Conservation (phyloP, 2,888 invertebrate genomes). For the Amiota mariae region DNA sequence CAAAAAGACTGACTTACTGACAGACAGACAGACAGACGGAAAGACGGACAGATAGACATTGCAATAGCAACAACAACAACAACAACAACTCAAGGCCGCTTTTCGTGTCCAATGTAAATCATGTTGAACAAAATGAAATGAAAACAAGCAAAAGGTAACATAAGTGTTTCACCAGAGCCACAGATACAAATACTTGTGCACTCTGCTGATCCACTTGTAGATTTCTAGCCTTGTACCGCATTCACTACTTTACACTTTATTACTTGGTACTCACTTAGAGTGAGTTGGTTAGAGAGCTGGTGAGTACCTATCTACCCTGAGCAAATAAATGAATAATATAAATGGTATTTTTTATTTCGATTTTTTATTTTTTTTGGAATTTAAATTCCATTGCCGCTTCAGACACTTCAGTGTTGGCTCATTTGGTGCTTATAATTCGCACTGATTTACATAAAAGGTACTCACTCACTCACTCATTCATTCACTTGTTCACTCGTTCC, state of each 20-base stretch:
- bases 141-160: background rate
- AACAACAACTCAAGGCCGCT: background rate
- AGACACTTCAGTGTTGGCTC: conserved; percentile 40
- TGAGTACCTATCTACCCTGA: background rate
- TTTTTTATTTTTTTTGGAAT: background rate
- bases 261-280: no score
- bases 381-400: conserved; percentile 21
- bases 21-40: no score
- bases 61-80: background rate
- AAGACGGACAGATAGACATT: no score
- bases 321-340: conserved; percentile 41
- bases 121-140: no score
- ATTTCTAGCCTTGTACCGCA: no score
- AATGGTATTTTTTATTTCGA: conserved; percentile 45
- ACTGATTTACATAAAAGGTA: conserved; percentile 57
- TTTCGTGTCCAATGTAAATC: background rate
- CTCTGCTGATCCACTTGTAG: no score
- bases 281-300: no score
- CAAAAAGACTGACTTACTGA: background rate
- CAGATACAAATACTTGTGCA: background rate
- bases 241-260: no score
- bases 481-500: conserved; percentile 43
- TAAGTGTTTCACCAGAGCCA: background rate
- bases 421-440: conserved; percentile 52
- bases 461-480: conserved; percentile 47